These are phyloP conservation scores for Hypercompe scribonia DNA, from an alignment of 2,888 invertebrate species.

Conservation along the genomic window DNA sequence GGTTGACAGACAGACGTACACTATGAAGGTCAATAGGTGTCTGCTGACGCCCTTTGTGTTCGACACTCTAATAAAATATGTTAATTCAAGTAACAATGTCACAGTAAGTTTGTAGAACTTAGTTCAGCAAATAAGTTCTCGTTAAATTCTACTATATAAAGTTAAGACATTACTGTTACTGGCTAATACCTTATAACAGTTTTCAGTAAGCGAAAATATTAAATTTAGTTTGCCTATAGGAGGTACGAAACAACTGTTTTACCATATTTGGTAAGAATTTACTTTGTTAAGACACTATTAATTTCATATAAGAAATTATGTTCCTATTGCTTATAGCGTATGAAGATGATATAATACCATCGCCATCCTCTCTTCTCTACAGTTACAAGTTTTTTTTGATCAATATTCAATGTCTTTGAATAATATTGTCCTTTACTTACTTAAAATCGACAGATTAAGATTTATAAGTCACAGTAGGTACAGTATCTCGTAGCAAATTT, in stretches of 20 bases:
- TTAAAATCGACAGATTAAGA: too few species aligned
- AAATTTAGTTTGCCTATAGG: constrained; percentile 13
- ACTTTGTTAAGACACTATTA: too few species aligned
- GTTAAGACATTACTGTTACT: constrained; percentile 20
- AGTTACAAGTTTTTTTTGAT: too few species aligned
- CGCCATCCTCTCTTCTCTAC: too few species aligned
- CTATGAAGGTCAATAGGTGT: too few species aligned
- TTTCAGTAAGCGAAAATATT: constrained; percentile 40
- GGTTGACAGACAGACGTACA: background rate
- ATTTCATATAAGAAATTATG: too few species aligned
- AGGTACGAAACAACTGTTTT: background rate
- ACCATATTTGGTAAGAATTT: background rate
- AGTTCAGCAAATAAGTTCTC: constrained; percentile 7
- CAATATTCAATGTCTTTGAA: too few species aligned
- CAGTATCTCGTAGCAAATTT: too few species aligned
- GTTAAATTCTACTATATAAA: constrained; percentile 19
- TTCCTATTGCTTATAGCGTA: too few species aligned
- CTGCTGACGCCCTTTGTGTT: background rate
- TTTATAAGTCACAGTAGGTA: too few species aligned
- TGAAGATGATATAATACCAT: too few species aligned
- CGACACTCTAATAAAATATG: background rate
- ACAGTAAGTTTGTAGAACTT: constrained; percentile 1
- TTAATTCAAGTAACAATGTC: background rate
- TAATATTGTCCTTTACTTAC: too few species aligned
- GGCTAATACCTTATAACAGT: constrained; percentile 33